A percentile compares a stretch with the other conserved stretches of the same genome.
Evolutionary conservation across 2,113 vertebrate genomes (phyloP).

Genomic region (Ornithorhynchus anatinus): DNA sequence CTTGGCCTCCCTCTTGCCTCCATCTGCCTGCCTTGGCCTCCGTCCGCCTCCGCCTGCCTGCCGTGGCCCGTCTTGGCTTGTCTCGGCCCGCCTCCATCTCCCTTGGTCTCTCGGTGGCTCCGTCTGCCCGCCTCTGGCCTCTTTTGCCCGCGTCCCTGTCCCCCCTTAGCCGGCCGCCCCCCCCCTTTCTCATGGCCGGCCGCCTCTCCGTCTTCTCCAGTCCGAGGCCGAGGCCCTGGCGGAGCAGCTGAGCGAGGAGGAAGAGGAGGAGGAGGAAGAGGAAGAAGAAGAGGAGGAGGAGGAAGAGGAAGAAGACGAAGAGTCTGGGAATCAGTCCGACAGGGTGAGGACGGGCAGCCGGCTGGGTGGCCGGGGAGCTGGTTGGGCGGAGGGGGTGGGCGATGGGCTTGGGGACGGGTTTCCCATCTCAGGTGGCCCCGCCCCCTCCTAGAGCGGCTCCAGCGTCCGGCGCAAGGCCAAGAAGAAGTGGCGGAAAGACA

Average conservation of each 20-base stretch:
- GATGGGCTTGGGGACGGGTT: background rate
- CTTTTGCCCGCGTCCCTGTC: background rate
- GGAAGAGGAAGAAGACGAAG: constrained; percentile 65
- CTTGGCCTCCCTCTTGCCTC: too few species aligned
- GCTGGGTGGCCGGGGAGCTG: background rate
- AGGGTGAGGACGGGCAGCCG: constrained; percentile 55
- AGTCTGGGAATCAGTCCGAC: constrained; percentile 75
- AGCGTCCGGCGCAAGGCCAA: constrained; percentile 58
- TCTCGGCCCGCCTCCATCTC: too few species aligned
- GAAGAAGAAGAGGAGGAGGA: constrained; percentile 61
- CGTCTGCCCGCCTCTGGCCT: too few species aligned
- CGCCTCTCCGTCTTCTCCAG: constrained; percentile 46
- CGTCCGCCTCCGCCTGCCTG: background rate
- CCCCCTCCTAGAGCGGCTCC: constrained; percentile 54
- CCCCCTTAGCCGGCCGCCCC: background rate
- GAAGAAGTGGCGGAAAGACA: constrained; percentile 72
- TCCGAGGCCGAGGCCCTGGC: constrained; percentile 69
- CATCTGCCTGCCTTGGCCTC: too few species aligned
- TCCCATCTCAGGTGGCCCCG: background rate
- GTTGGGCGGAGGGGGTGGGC: background rate
- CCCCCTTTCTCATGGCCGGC: background rate
- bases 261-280: constrained; percentile 60
- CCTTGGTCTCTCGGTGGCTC: too few species aligned
- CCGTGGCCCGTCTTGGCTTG: too few species aligned
- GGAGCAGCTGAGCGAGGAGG: constrained; percentile 64